A percentile compares a stretch with the other conserved stretches of the same genome.
Conservation (phyloP, 2,888 invertebrate species). For the Pollenia amentaria region DNA sequence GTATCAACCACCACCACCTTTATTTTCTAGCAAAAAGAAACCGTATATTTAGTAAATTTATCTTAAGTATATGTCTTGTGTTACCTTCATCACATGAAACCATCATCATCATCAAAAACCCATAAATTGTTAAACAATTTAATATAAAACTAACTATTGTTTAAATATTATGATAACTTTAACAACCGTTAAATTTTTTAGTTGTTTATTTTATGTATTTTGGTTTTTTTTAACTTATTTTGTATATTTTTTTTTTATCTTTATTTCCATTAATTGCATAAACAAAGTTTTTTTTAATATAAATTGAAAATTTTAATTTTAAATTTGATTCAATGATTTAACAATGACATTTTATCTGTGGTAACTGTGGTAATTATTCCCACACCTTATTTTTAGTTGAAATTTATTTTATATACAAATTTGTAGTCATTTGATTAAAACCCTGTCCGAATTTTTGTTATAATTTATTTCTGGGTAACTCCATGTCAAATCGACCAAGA, state of each 20-base stretch:
- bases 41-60: slow-evolving; percentile 63
- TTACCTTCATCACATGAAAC: slow-evolving; percentile 71
- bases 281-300: slow-evolving; percentile 20
- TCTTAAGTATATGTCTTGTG: slow-evolving; percentile 69
- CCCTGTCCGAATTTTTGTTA: neutral
- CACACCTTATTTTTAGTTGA: slow-evolving; percentile 44
- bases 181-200: slow-evolving; percentile 61
- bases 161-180: slow-evolving; percentile 69
- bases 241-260: neutral
- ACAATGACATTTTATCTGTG: slow-evolving; percentile 44
- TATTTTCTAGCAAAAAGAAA: slow-evolving; percentile 36
- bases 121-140: slow-evolving; percentile 74
- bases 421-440: slow-evolving; percentile 34
- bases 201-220: neutral
- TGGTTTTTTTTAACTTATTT: slow-evolving; percentile 22
- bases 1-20: slow-evolving; percentile 44
- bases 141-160: slow-evolving; percentile 72
- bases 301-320: slow-evolving; percentile 39
- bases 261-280: slow-evolving; percentile 26
- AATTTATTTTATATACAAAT: slow-evolving; percentile 14
- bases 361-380: slow-evolving; percentile 40
- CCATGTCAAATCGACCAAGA: too few relatives aligned
- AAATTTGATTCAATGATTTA: slow-evolving; percentile 39
- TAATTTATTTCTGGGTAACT: slow-evolving; percentile 1
- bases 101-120: slow-evolving; percentile 74